Percentiles rank a stretch among this genome's conserved stretches.
These are phyloP conservation scores for Galago senegalensis DNA, from an alignment of 2,797 vertebrate species.

Conservation along the genomic window DNA sequence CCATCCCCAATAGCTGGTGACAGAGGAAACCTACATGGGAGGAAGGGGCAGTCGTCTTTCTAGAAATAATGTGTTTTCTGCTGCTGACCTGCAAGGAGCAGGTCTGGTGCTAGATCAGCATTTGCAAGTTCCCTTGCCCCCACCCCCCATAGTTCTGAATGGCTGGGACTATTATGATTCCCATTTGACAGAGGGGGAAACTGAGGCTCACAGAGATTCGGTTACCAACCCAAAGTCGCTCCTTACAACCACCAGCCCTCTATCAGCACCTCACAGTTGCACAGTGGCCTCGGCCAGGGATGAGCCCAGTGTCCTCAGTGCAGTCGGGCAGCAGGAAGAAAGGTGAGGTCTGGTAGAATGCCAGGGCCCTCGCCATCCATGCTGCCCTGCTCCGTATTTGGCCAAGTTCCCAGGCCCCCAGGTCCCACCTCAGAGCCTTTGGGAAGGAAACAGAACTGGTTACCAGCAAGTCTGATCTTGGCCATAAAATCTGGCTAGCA, in stretches of 20 bases:
- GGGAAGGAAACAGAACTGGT: neutral
- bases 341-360: neutral
- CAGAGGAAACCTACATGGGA: accelerated
- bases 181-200: neutral
- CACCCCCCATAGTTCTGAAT: neutral
- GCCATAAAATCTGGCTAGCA: neutral
- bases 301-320: neutral
- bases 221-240: neutral
- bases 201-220: neutral
- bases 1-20: too few relatives aligned
- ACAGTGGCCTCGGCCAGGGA: neutral
- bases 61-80: too few relatives aligned
- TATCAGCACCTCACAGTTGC: neutral
- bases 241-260: neutral
- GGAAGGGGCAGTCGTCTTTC: neutral
- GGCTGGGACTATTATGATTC: neutral
- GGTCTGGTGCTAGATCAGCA: accelerated
- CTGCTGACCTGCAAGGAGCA: neutral
- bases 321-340: neutral
- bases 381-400: neutral
- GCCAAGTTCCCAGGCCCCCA: too few relatives aligned
- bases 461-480: accelerated
- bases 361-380: neutral
- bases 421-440: neutral
- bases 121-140: neutral